Evolutionary conservation across 1,140 invertebrate genomes (phyloP), one percentile per base, ranked within the genome.

Genomic region (Carcinoscorpius rotundicauda): DNA sequence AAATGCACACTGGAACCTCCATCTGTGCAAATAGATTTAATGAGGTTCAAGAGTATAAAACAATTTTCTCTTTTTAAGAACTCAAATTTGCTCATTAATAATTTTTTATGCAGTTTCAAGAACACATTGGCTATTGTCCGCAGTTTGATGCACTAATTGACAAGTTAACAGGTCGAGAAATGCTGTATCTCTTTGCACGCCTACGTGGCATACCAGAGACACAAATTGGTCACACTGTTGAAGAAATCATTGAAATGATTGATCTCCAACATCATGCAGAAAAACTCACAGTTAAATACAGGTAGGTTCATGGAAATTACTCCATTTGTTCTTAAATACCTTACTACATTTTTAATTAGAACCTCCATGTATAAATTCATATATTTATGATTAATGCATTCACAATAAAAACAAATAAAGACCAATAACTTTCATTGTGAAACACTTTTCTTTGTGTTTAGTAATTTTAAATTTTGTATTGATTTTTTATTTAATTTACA

Each of bases 131-230:
- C 8, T 83, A 82, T 70, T 83, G 82, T 72, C 82, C 82, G 3
- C 82, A 83, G 71, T 81, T 80, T 77, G 88, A 91, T 79, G 91
- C 89, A 4, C 76, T 95, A 51, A 82, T 91, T 64, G 83, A 86
- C 61, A 84, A 89, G 71, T 78, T 93, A 56, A 93, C 88, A 1
- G 90, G 88, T 0, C 76, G 83, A 64, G 87, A 95, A 75, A 88
- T 86, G 62, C 76, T 97, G 6, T 66, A 73, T 52, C 82, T 93
- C 64, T 88, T 89, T 77, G 84, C 85, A 10, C 76, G 85, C 11
- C 75, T 97, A 6, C 80, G 89, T 29, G 91, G 91, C 6, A 51
- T 72, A 5, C 70, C 73, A 51, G 65, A 71, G 51, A 51, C 66
- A 10, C 62, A 62, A 4, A 61, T 80, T 5, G 69, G 73, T 68